These are phyloP conservation scores for Synergus umbraculus DNA, from an alignment of 2,888 invertebrate species.

Conservation along the genomic window DNA sequence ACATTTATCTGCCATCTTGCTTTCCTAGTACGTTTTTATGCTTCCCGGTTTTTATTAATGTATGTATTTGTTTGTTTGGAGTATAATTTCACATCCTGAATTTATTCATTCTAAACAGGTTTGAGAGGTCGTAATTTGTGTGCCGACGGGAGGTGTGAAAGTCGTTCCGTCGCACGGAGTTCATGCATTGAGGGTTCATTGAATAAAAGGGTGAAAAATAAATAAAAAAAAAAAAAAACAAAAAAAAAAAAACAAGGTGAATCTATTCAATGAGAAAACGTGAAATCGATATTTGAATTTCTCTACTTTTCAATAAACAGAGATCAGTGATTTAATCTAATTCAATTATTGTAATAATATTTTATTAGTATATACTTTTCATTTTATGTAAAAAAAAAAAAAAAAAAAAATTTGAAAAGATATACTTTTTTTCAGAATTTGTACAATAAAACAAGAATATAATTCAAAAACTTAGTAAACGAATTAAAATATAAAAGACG, in stretches of 20 bases:
- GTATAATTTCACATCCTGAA: constrained; percentile 33
- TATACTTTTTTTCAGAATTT: no score
- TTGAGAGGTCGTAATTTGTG: constrained; percentile 36
- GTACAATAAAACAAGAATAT: no score
- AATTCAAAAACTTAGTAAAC: no score
- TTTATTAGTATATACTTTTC: no score
- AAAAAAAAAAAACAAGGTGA: background rate
- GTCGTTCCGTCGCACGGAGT: constrained; percentile 69
- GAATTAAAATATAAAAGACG: no score
- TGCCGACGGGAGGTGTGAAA: constrained; percentile 71
- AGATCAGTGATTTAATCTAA: background rate
- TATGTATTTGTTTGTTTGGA: constrained; percentile 31
- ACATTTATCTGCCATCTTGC: background rate
- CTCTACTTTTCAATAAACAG: fast-evolving
- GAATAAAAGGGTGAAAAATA: background rate
- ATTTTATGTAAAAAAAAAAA: no score
- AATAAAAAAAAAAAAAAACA: no score
- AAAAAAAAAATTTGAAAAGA: no score
- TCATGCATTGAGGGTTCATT: constrained; percentile 40
- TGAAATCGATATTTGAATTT: background rate
- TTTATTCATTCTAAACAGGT: constrained; percentile 38
- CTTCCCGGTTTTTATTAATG: constrained; percentile 23
- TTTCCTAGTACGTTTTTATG: background rate
- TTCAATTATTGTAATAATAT: no score
- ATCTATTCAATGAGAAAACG: background rate